These are phyloP conservation scores for Harmothoe impar DNA, from an alignment of 2,888 invertebrate genomes.

Conservation along the genomic window DNA sequence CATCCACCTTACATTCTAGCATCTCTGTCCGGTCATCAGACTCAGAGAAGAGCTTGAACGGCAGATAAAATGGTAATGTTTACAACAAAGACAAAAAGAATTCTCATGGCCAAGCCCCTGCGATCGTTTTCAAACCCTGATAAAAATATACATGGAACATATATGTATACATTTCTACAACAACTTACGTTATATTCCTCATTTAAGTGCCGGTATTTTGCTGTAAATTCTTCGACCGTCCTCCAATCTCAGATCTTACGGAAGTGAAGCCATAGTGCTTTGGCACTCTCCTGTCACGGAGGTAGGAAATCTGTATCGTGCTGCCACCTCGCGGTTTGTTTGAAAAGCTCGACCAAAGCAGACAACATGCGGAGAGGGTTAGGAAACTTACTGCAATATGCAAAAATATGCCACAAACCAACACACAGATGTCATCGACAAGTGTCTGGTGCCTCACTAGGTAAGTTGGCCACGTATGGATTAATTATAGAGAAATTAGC, in stretches of 20 bases:
- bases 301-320: not conserved
- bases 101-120: not conserved
- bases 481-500: not conserved
- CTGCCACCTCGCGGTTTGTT: not conserved
- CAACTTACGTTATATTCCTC: not conserved
- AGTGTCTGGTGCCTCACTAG: not conserved
- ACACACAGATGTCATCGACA: not conserved
- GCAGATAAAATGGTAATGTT: not conserved
- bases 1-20: no score
- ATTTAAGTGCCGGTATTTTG: not conserved
- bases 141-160: not conserved
- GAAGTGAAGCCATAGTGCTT: slow-evolving; percentile 48
- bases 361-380: slow-evolving; percentile 27
- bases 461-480: not conserved
- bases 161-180: not conserved
- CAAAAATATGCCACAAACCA: not conserved
- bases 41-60: no score
- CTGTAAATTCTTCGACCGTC: not conserved
- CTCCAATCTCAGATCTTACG: not conserved
- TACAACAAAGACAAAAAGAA: slow-evolving; percentile 14
- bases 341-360: not conserved
- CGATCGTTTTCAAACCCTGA: not conserved
- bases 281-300: not conserved
- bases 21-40: no score
- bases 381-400: not conserved